Percentiles rank a stretch among this genome's conserved stretches.
Evolutionary conservation across 2,888 invertebrate species (phyloP).

Genomic region (Phortica okadai): DNA sequence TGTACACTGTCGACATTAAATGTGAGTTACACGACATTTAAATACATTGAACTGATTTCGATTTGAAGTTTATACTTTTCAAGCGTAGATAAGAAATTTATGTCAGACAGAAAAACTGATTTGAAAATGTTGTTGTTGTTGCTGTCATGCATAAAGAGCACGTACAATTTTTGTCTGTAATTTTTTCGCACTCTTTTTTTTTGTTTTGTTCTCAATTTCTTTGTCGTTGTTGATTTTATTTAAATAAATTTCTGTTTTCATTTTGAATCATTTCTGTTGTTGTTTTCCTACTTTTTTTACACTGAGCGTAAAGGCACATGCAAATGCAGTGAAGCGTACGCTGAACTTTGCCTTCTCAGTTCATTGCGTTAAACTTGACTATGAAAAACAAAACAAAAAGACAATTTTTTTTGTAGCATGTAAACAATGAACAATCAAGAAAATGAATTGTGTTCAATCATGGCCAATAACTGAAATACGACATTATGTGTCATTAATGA

Average conservation of each 20-base stretch:
- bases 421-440: background rate
- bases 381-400: background rate
- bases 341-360: slow-evolving; percentile 17
- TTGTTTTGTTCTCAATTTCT: background rate
- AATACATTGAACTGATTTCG: background rate
- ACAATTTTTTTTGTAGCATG: background rate
- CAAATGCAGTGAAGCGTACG: slow-evolving; percentile 16
- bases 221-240: background rate
- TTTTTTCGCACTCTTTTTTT: background rate
- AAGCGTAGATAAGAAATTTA: background rate
- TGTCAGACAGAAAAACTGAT: background rate
- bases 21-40: too few species aligned
- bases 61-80: background rate
- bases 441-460: background rate
- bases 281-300: background rate
- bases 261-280: background rate
- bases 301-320: background rate
- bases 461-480: background rate
- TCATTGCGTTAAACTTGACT: background rate
- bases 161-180: background rate
- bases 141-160: background rate
- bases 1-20: too few species aligned
- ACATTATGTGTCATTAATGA: background rate
- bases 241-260: background rate
- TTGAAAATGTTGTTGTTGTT: slow-evolving; percentile 1